Evolutionary conservation across 2,113 vertebrate genomes (phyloP).

Genomic region (Melierax canorus): DNA sequence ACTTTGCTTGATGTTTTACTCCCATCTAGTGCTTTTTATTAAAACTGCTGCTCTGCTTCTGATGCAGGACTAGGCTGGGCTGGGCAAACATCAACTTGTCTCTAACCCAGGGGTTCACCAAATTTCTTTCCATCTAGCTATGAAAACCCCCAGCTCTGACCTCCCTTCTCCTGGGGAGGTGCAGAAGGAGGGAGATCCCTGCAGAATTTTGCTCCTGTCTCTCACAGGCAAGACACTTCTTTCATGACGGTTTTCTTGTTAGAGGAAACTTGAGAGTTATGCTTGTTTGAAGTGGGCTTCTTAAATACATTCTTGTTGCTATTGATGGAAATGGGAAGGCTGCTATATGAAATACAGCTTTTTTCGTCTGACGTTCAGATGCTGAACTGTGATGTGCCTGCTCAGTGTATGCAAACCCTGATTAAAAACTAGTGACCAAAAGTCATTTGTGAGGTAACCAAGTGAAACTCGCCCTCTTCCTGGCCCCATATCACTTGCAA

Average conservation of each 20-base stretch:
- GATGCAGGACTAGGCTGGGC: not conserved
- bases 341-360: not conserved
- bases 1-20: conserved; percentile 41
- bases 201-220: not conserved
- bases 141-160: not conserved
- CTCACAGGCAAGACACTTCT: not conserved
- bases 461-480: not conserved
- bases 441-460: not conserved
- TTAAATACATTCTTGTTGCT: not conserved
- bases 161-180: not conserved
- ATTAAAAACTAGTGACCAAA: not conserved
- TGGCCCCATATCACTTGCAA: not conserved
- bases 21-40: conserved; percentile 61
- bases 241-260: not conserved
- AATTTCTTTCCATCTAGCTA: not conserved
- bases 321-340: not conserved
- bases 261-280: not conserved
- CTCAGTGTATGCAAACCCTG: not conserved
- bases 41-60: conserved; percentile 31
- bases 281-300: not conserved
- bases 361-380: not conserved
- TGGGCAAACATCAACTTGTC: not conserved
- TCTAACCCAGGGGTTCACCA: not conserved
- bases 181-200: not conserved
- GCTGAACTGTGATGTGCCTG: too few relatives aligned